Evolutionary conservation across 2,888 invertebrate genomes (phyloP).

Genomic region (Galeruca laticollis): DNA sequence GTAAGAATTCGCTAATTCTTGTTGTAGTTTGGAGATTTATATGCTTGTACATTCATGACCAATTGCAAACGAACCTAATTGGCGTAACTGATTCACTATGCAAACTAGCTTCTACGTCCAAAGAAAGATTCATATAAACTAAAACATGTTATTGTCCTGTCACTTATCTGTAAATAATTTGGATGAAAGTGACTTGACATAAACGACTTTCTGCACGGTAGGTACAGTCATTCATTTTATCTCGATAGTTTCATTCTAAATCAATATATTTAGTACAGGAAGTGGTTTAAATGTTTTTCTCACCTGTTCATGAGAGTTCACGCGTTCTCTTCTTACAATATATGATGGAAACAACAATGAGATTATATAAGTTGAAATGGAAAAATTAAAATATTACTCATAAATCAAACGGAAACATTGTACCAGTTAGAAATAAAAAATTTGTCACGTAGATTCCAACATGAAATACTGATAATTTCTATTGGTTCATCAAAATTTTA

Average conservation of each 20-base stretch:
- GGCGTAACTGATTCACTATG: conserved; percentile 6
- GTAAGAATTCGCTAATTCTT: background rate
- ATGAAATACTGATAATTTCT: no score
- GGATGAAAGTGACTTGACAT: conserved; percentile 31
- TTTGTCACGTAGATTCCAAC: no score
- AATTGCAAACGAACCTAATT: conserved; percentile 3
- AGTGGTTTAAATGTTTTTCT: background rate
- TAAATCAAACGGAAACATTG: no score
- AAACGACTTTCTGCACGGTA: conserved; percentile 20
- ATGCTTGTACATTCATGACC: background rate
- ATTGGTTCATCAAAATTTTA: no score
- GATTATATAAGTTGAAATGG: no score
- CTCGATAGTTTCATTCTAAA: conserved; percentile 1
- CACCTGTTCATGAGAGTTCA: no score
- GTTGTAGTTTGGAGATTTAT: background rate
- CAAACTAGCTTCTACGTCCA: background rate
- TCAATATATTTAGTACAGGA: background rate
- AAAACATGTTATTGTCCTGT: conserved; percentile 19
- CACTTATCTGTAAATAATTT: conserved; percentile 15
- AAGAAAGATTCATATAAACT: conserved; percentile 9
- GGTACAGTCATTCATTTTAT: conserved; percentile 32
- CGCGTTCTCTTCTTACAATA: no score
- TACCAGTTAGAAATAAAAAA: no score
- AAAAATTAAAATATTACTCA: no score
- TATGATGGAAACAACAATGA: no score